These are phyloP conservation scores for Cabera pusaria DNA, from an alignment of 2,888 invertebrate genomes.

Conservation along the genomic window DNA sequence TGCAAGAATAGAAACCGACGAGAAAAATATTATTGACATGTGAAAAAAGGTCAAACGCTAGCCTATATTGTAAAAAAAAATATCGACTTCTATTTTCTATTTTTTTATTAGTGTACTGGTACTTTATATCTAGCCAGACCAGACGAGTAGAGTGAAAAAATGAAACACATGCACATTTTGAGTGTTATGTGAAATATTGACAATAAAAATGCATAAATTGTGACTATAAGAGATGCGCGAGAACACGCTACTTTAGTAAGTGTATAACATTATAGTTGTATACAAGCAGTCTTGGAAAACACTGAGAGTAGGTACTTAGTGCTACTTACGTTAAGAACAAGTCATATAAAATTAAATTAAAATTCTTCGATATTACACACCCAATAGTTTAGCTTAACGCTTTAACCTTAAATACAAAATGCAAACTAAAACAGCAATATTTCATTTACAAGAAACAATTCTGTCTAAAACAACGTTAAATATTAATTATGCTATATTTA, in stretches of 20 bases:
- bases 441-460: conserved; percentile 79
- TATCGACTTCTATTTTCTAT: too few species aligned
- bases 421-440: conserved; percentile 82
- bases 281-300: conserved; percentile 83
- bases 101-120: conserved; percentile 23
- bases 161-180: conserved; percentile 59
- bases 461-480: conserved; percentile 76
- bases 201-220: conserved; percentile 80
- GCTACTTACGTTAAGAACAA: conserved; percentile 72
- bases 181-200: conserved; percentile 71
- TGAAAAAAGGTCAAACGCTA: conserved; percentile 18
- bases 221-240: conserved; percentile 73
- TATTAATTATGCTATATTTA: conserved; percentile 75
- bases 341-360: conserved; percentile 75
- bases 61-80: too few species aligned
- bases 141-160: conserved; percentile 54
- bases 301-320: conserved; percentile 81
- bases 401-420: conserved; percentile 78
- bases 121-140: conserved; percentile 61
- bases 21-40: too few species aligned
- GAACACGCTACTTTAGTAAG: conserved; percentile 60
- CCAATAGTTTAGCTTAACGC: conserved; percentile 60
- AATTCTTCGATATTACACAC: conserved; percentile 70
- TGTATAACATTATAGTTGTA: conserved; percentile 77
- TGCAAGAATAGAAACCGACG: conserved; percentile 11